Base-by-base conservation (phyloP, 2,888 invertebrate genomes). In the Diaperis boleti region DNA sequence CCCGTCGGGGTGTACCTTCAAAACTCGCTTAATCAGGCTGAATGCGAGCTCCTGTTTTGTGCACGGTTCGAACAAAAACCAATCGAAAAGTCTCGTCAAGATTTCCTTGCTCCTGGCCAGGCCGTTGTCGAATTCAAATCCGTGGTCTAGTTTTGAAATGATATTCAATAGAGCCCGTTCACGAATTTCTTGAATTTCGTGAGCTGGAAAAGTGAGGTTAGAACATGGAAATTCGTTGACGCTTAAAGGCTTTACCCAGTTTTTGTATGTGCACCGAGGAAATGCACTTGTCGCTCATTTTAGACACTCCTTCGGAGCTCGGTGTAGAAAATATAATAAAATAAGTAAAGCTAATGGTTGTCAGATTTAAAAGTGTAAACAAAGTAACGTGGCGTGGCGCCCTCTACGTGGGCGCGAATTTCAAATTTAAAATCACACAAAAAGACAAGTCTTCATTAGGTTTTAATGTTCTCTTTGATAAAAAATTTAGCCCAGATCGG, bases 71-170 rank as follows among this genome's bases (percentile, higher is more conserved):
- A 82, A 84, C 44, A 85, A 76, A 76, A 90, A 89, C 89, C 89
- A 90, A 47, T 85, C 82, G 42, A 89, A 79, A 17, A 90, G 78
- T 64, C 85, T 85, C 47, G 83, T 80, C 14, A 90, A 74, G 11
- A 90, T 79, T 71, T 88, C 85, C 64, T 86, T 85, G 29, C 85
- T 86, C 35, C 85, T 81, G 11, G 85, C 83, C 50, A 88, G 75
- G 71, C 88, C 87, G 73, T 87, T 87, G 56, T 88, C 85, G 49
- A 87, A 82, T 54, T 84, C 80, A 81, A 87, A 86, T 13, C 88
- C 89, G 66, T 86, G 80, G 59, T 85, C 85, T n/a, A 89, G 79
- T 76, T 90, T 90, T 0, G 87, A 85, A 66, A 85, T 66, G 11
- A 82, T 76, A 57, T 79, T 79, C 41, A 74, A 63, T 37, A 82